Base-by-base conservation (phyloP, 1,140 invertebrate species). In the Chymomyza costata region DNA sequence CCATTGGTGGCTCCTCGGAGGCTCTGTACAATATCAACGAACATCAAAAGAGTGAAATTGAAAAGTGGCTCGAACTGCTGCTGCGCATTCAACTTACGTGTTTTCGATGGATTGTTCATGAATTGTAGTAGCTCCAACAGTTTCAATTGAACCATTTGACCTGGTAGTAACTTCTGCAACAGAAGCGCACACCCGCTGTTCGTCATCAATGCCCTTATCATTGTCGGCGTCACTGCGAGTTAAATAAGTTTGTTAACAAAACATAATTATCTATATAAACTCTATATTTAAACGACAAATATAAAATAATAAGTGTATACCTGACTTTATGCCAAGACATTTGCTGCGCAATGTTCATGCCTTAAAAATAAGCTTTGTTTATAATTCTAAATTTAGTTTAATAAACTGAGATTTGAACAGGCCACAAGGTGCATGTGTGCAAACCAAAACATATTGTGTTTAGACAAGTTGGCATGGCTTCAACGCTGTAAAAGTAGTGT, bases 241-340 rank as follows among this genome's bases (percentile, higher is more conserved):
- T 28, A 28, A 28, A 28, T 28, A 28, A 28, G 13, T 3, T 16
- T 1, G 34, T 35, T 1, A 31, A 18, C 19, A 37, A 10, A 40
- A 6, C 28, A 6, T 16, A 43, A 25, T 45, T 2, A 43, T 21
- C 7, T 21, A 17, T 6, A 14, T 14, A 6, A 17, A 34, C 7
- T 21, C 18, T 3, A 7, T 28, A 6, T 10, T 28, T 28, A 6
- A 6, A 6, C 25, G 10, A 28, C 5, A 5, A 28, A 28, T 28
- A 5, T 6, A 28, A 10, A 28, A 28, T 10, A n/a, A n/a, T n/a
- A n/a, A n/a, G 5, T 28, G 10, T 28, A 19, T 80, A 78, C 71
- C 71, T 80, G 16, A 59, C 37, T 50, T 67, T 71, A 11, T 67
- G 55, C 45, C 54, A 64, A 28, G 71, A 71, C 71, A 78, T 78